A percentile compares a stretch with the other conserved stretches of the same genome.
phyloP scores from a whole-genome alignment of 2,113 vertebrate species.

The Aspiorhynchus laticeps region DNA sequence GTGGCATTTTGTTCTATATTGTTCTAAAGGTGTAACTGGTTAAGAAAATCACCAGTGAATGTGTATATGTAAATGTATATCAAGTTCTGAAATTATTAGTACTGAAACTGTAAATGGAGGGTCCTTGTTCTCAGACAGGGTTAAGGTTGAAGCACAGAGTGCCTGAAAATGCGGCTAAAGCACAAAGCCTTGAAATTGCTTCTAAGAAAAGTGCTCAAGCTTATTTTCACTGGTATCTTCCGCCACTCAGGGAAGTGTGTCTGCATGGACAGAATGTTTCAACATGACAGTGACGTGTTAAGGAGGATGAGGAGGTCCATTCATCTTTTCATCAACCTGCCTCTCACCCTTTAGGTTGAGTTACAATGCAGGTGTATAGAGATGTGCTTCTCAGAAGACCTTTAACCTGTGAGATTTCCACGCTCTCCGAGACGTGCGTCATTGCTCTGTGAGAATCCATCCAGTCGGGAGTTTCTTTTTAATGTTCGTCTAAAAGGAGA shows the following conservation, averaged over 20 bases:
- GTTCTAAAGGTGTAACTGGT: neutral
- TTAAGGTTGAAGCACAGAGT: neutral
- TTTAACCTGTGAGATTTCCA: neutral
- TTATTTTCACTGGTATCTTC: neutral
- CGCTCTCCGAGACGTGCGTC: neutral
- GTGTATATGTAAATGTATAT: neutral
- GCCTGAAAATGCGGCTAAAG: neutral
- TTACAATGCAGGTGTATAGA: neutral
- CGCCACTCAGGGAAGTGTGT: neutral
- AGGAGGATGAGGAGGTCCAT: neutral
- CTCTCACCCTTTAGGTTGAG: slow-evolving; percentile 1
- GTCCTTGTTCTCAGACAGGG: neutral
- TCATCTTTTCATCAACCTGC: slow-evolving; percentile 24
- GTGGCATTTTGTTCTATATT: neutral
- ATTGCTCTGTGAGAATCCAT: neutral
- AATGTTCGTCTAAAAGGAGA: neutral
- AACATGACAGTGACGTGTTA: slow-evolving; percentile 22
- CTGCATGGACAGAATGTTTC: slow-evolving; percentile 27
- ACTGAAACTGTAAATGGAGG: neutral
- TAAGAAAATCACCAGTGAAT: neutral
- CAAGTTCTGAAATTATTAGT: neutral
- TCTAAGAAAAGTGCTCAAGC: neutral
- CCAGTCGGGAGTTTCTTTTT: neutral
- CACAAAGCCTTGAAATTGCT: slow-evolving; percentile 1
- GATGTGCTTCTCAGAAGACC: neutral